A percentile compares a stretch with the other conserved stretches of the same genome.
Evolutionary conservation across 2,113 vertebrate genomes (phyloP).

Genomic region (Dendropsophus ebraccatus): DNA sequence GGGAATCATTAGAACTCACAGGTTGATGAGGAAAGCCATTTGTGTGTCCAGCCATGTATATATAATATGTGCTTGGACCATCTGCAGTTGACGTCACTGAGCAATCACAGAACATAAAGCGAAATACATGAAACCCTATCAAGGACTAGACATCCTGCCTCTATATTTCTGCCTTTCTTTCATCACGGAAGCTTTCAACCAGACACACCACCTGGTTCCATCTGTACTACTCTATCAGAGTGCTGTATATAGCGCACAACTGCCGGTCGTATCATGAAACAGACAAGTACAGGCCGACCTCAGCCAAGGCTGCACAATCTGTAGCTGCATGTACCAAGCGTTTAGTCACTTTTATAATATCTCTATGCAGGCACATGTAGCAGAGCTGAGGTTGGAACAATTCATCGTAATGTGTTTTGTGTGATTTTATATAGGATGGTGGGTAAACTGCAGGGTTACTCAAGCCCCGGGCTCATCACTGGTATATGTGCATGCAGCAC

Average conservation of each 20-base stretch:
- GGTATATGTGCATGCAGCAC: too few relatives aligned
- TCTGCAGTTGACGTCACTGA: not conserved
- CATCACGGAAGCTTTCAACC: conserved; percentile 12
- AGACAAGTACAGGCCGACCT: not conserved
- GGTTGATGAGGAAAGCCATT: not conserved
- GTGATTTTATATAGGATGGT: too few relatives aligned
- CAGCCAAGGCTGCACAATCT: not conserved
- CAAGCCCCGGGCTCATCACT: too few relatives aligned
- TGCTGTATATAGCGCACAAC: not conserved
- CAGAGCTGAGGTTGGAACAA: too few relatives aligned
- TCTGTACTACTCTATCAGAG: not conserved
- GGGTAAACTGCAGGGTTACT: too few relatives aligned
- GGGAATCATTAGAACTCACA: not conserved
- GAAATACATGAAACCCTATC: not conserved
- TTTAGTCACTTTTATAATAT: too few relatives aligned
- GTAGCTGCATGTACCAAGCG: not conserved
- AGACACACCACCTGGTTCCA: conserved; percentile 4
- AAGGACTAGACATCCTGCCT: not conserved
- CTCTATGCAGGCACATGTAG: not conserved
- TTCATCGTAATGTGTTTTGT: too few relatives aligned
- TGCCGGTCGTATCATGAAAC: not conserved
- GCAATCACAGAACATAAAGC: not conserved
- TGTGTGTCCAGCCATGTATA: conserved; percentile 8
- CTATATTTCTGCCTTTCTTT: not conserved
- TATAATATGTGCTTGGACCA: not conserved